phyloP scores from a whole-genome alignment of 2,113 vertebrate species.

The cattle (Bos taurus) region ARS-UCD2.0 NC_037350.1:26427001-26427500 shows the following conservation, averaged over 20 bases:
- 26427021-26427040: not conserved
- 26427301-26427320: not conserved
- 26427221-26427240: not conserved
- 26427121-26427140: not conserved
- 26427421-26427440: not conserved
- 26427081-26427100: not conserved
- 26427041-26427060: not conserved
- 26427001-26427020: not conserved
- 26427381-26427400: not conserved
- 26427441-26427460: too few relatives aligned
- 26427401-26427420: not conserved
- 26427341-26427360: accelerated
- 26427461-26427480: too few relatives aligned
- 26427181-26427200: not conserved
- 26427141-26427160: not conserved
- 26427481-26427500: too few relatives aligned
- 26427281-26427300: not conserved
- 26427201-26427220: not conserved
- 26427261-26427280: not conserved
- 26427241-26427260: not conserved
- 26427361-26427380: not conserved
- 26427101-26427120: not conserved
- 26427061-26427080: not conserved
- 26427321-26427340: not conserved
- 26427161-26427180: not conserved